Evolutionary conservation across 2,888 invertebrate species (phyloP).

Genomic region (Macrophya annulata): DNA sequence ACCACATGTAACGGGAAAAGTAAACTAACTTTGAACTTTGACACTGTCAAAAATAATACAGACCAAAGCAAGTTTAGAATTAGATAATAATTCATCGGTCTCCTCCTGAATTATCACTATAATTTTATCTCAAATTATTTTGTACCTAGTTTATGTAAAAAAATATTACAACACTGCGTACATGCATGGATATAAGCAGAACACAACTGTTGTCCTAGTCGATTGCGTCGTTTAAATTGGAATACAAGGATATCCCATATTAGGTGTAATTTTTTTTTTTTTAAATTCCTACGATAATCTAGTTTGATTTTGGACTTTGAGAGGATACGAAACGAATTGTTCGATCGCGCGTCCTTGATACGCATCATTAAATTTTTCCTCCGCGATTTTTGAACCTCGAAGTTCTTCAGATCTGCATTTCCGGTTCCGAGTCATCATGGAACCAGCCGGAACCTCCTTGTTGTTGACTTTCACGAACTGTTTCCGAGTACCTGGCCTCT

Average conservation of each 20-base stretch:
- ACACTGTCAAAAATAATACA: not conserved
- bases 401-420: conserved; percentile 76
- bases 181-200: not conserved
- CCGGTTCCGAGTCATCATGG: conserved; percentile 78
- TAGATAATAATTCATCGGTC: not conserved
- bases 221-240: not conserved
- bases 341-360: conserved; percentile 17
- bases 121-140: not conserved
- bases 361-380: conserved; percentile 6
- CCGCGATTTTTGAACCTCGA: not conserved
- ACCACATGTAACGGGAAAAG: not conserved
- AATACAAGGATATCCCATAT: conserved; percentile 8
- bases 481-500: conserved; percentile 49
- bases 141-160: not conserved
- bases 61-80: not conserved
- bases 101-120: too few species aligned
- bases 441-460: conserved; percentile 71
- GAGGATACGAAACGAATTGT: conserved; percentile 9
- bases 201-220: not conserved
- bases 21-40: not conserved
- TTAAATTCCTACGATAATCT: conserved; percentile 26
- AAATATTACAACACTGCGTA: not conserved
- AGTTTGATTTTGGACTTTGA: conserved; percentile 51
- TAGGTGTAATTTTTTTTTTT: conserved; percentile 9
- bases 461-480: conserved; percentile 47